Percentiles rank a stretch among this genome's conserved stretches.
Evolutionary conservation across 2,113 vertebrate species (phyloP).

Genomic region (Phyllostomus discolor): DNA sequence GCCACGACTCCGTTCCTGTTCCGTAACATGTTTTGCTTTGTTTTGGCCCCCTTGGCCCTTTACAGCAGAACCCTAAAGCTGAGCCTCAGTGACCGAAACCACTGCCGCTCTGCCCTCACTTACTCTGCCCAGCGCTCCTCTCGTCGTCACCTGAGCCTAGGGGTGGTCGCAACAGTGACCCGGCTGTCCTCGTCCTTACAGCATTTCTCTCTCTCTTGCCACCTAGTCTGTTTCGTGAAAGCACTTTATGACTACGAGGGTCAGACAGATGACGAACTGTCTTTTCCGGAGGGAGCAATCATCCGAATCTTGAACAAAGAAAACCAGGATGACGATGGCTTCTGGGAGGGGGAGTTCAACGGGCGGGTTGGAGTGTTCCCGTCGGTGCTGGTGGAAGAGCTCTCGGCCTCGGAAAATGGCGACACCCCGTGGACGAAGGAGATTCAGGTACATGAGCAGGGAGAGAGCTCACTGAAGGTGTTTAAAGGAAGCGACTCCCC

Average conservation of each 20-base stretch:
- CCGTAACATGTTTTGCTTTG: background rate
- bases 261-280: slow-evolving; percentile 95
- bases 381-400: slow-evolving; percentile 94
- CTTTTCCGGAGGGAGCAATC: slow-evolving; percentile 95
- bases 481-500: background rate
- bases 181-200: background rate
- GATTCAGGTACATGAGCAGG: slow-evolving; percentile 76
- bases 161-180: background rate
- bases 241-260: slow-evolving; percentile 99
- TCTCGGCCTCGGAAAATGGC: slow-evolving; percentile 88
- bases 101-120: background rate
- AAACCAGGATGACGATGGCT: slow-evolving; percentile 96
- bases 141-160: background rate
- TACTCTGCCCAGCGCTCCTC: background rate
- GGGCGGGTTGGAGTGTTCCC: slow-evolving; percentile 94
- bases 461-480: background rate
- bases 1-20: background rate
- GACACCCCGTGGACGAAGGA: slow-evolving; percentile 84
- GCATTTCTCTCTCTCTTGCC: background rate
- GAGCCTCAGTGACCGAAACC: slow-evolving; percentile 1
- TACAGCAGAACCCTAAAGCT: background rate
- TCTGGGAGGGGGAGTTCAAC: slow-evolving; percentile 98
- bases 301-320: slow-evolving; percentile 96
- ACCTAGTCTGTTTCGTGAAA: slow-evolving; percentile 92
- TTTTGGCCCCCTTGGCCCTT: background rate